phyloP scores from a whole-genome alignment of 2,113 vertebrate genomes.

The Gobius niger region DNA sequence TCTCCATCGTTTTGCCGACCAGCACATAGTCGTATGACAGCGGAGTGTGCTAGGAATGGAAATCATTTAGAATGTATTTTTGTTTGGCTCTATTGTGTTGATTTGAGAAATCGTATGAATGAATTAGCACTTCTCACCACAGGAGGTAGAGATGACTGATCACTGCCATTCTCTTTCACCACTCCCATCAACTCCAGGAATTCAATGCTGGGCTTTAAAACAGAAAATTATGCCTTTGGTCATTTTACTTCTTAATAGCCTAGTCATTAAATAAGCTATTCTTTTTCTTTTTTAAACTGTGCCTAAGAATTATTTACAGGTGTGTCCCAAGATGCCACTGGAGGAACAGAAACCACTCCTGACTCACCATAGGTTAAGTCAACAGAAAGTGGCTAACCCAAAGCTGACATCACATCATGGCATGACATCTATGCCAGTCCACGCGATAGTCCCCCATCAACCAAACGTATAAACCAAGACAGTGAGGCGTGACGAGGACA shows the following conservation, averaged over 20 bases:
- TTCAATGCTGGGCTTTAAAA: conserved; percentile 71
- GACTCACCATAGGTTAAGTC: conserved; percentile 29
- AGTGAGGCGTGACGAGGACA: conserved; percentile 15
- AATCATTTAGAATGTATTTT: not conserved
- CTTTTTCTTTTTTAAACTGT: not conserved
- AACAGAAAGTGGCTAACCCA: not conserved
- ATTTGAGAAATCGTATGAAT: not conserved
- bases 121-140: conserved; percentile 54
- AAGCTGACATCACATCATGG: conserved; percentile 18
- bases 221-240: not conserved
- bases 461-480: not conserved
- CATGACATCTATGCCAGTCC: conserved; percentile 10
- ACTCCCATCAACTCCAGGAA: conserved; percentile 72
- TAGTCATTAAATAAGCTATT: no score
- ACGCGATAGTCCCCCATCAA: conserved; percentile 3
- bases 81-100: not conserved
- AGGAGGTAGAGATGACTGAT: conserved; percentile 46
- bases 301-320: not conserved
- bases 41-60: conserved; percentile 53
- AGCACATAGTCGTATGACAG: conserved; percentile 83
- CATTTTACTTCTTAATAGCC: no score
- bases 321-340: conserved; percentile 45
- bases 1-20: conserved; percentile 69
- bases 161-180: conserved; percentile 70
- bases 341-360: conserved; percentile 24